Conservation (phyloP, 2,888 invertebrate species). For the Oscheius onirici region DNA sequence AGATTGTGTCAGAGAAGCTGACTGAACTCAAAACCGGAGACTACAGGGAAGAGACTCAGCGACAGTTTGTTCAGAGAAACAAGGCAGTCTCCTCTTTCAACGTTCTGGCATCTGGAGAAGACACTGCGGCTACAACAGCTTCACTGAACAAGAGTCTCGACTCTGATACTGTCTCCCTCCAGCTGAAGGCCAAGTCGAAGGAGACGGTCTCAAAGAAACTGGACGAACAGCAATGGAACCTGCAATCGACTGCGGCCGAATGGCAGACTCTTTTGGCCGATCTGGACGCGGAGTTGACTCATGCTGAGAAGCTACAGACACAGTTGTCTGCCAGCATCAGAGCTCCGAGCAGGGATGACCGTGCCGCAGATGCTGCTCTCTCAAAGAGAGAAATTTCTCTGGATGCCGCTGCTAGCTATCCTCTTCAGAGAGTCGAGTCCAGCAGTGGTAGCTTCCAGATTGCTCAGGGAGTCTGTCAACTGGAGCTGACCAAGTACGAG, state of each 20-base stretch:
- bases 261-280: slow-evolving; percentile 60
- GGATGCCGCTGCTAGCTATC: not conserved
- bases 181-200: slow-evolving; percentile 44
- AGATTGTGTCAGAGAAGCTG: slow-evolving; percentile 26
- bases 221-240: slow-evolving; percentile 52
- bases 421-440: slow-evolving; percentile 10
- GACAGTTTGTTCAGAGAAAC: slow-evolving; percentile 35
- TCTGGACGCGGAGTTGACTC: slow-evolving; percentile 55
- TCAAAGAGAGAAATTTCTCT: not conserved
- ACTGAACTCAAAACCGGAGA: slow-evolving; percentile 3
- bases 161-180: slow-evolving; percentile 37
- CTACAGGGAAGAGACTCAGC: slow-evolving; percentile 11
- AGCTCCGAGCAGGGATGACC: slow-evolving; percentile 32
- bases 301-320: slow-evolving; percentile 51
- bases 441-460: slow-evolving; percentile 33
- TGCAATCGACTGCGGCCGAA: slow-evolving; percentile 51
- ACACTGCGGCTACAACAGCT: slow-evolving; percentile 31
- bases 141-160: slow-evolving; percentile 27
- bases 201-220: slow-evolving; percentile 48
- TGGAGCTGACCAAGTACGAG: slow-evolving; percentile 37
- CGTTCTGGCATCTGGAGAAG: slow-evolving; percentile 24
- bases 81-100: slow-evolving; percentile 22
- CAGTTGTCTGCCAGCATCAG: slow-evolving; percentile 41
- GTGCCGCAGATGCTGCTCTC: not conserved
- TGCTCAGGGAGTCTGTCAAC: slow-evolving; percentile 31